Evolutionary conservation across 2,797 vertebrate species (phyloP), one percentile per base, ranked within the genome.

Genomic region (Cryptoprocta ferox): DNA sequence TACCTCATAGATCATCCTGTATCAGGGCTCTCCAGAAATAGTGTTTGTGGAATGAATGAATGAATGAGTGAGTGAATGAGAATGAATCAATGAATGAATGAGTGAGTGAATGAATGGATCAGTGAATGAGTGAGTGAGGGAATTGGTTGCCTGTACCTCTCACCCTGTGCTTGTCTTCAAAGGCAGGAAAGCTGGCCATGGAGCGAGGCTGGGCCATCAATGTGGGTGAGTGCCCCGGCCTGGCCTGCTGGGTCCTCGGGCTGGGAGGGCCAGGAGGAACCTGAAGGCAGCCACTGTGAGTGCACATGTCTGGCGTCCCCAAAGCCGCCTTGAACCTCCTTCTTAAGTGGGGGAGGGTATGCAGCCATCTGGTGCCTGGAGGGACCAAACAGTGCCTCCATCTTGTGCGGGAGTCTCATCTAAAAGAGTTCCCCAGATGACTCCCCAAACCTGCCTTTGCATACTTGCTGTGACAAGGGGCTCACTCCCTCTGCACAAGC

Each of bases 171-270:
- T 97, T 96, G 1, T 99, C 96, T 97, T 97, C 90, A 37, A 94
- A 99, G 99, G 99, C 99, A 35, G 99, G 99, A 89, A 99, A 99
- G 97, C 99, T 99, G 97, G 99, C 99, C 37, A 96, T 99, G 95
- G 99, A 99, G 28, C 98, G 99, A 98, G 99, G 99, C 98, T 99
- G 99, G 99, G 99, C 99, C 28, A 99, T 99, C 98, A 99, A 99
- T 8, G 98, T 99, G n/a, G 99, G 99, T 99, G 98, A 99, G 99
- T 99, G 96, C n/a, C 42, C 1, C 5, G 6, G 59, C 53, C 6
- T 6, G 68, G 66, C 37, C 28, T 45, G 78, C 70, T 56, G 30
- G 65, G 30, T 11, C 15, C 30, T 37, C 35, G 7, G n/a, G 11
- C 1, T 13, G 75, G 70, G 73, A 39, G 37, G 61, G 28, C 6